Percentiles rank a stretch among this genome's conserved stretches.
Evolutionary conservation across 2,888 invertebrate genomes (phyloP).

Genomic region (Mythimna albipuncta): DNA sequence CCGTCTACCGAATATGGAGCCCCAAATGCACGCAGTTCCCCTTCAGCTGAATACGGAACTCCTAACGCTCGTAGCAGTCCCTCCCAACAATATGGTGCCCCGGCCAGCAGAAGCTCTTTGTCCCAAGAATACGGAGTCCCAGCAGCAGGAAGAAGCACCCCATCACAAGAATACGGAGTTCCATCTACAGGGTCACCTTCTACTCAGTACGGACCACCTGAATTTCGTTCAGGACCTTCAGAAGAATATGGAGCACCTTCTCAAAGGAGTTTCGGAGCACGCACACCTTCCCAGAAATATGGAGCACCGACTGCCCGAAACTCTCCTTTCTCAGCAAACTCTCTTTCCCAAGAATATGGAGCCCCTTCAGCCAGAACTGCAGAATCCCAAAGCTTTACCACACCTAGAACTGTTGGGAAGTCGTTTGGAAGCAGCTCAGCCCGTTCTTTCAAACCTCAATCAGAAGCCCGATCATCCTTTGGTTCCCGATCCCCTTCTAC

Average conservation of each 20-base stretch:
- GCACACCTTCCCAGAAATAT: slow-evolving; percentile 69
- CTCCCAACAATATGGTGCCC: slow-evolving; percentile 50
- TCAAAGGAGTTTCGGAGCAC: slow-evolving; percentile 65
- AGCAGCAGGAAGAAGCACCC: slow-evolving; percentile 20
- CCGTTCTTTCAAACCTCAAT: slow-evolving; percentile 45
- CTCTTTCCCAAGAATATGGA: slow-evolving; percentile 74
- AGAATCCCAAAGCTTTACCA: slow-evolving; percentile 73
- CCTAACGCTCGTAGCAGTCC: slow-evolving; percentile 34
- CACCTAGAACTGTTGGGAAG: slow-evolving; percentile 71
- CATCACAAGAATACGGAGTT: slow-evolving; percentile 50
- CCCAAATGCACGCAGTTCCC: slow-evolving; percentile 55
- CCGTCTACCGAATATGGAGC: slow-evolving; percentile 61
- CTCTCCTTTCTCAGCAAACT: slow-evolving; percentile 57
- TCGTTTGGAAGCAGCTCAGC: slow-evolving; percentile 63
- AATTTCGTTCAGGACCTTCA: slow-evolving; percentile 71
- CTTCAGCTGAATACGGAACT: slow-evolving; percentile 54
- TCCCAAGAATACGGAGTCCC: slow-evolving; percentile 60
- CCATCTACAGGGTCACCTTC: slow-evolving; percentile 66
- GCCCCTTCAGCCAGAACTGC: slow-evolving; percentile 69
- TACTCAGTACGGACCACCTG: slow-evolving; percentile 70
- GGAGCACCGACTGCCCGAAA: slow-evolving; percentile 69
- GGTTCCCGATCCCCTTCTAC: slow-evolving; percentile 56
- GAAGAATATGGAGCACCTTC: slow-evolving; percentile 74
- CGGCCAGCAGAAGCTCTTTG: slow-evolving; percentile 30
- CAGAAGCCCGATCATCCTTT: slow-evolving; percentile 65